Evolutionary conservation across 2,888 invertebrate species (phyloP).

Genomic region (Lysandra bellargus): DNA sequence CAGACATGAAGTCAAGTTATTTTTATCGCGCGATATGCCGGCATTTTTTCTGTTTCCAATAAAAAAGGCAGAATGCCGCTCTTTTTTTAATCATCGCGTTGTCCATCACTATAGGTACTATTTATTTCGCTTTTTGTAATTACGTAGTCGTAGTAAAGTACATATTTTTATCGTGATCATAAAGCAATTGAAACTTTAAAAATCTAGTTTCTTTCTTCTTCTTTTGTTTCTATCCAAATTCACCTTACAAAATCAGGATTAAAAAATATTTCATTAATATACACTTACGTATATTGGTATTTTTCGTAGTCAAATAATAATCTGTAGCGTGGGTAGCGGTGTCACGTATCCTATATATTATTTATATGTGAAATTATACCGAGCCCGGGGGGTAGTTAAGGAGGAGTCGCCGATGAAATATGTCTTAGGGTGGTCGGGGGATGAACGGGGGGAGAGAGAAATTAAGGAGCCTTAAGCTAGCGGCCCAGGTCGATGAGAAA

Average conservation of each 20-base stretch:
- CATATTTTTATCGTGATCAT: background rate
- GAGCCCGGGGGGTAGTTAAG: slow-evolving; percentile 60
- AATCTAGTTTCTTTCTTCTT: background rate
- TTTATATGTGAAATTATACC: slow-evolving; percentile 72
- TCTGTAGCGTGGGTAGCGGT: slow-evolving; percentile 33
- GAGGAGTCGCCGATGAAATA: slow-evolving; percentile 77
- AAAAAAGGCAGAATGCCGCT: slow-evolving; percentile 8
- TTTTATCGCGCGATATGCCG: slow-evolving; percentile 24
- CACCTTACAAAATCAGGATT: background rate
- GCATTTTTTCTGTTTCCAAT: slow-evolving; percentile 5
- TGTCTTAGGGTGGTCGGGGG: slow-evolving; percentile 65
- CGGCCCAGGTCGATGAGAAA: slow-evolving; percentile 60
- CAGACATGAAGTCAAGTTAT: slow-evolving; percentile 24
- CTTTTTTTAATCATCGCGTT: background rate
- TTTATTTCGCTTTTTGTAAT: background rate
- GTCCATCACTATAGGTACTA: background rate
- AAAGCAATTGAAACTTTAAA: too few species aligned
- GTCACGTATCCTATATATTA: slow-evolving; percentile 68
- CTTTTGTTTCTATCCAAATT: background rate
- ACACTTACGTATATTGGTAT: background rate
- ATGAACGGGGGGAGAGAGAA: slow-evolving; percentile 47
- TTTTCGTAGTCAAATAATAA: background rate
- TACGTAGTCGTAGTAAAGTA: background rate
- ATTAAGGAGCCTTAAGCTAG: slow-evolving; percentile 74
- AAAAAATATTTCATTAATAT: background rate